These are phyloP conservation scores for Disparrhopalites patrizii DNA, from an alignment of 2,888 invertebrate genomes.

Conservation along the genomic window DNA sequence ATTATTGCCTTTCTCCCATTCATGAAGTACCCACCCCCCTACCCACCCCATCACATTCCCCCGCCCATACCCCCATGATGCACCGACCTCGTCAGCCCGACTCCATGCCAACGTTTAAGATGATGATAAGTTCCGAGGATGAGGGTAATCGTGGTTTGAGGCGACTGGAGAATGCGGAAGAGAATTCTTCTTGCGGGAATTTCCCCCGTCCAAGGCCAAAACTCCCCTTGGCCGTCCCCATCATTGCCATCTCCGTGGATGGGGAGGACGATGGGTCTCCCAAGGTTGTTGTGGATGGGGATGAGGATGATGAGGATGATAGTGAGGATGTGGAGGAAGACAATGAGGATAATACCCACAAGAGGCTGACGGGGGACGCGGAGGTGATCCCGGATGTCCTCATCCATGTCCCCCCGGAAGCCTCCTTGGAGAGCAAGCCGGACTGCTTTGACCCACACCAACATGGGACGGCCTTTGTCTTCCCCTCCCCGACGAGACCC, in stretches of 20 bases:
- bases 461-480: conserved; percentile 16
- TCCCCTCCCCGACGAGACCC: conserved; percentile 10
- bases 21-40: conserved; percentile 63
- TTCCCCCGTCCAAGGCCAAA: background rate
- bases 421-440: conserved; percentile 37
- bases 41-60: conserved; percentile 64
- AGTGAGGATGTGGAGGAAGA: conserved; percentile 53
- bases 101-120: conserved; percentile 39
- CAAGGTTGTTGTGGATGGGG: conserved; percentile 49
- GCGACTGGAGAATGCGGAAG: background rate
- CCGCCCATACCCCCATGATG: conserved; percentile 65
- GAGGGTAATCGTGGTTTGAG: conserved; percentile 25
- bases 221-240: conserved; percentile 31
- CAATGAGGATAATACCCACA: too few species aligned
- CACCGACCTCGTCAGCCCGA: conserved; percentile 45
- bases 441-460: conserved; percentile 18
- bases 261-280: conserved; percentile 53
- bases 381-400: conserved; percentile 48
- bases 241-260: conserved; percentile 50
- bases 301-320: conserved; percentile 16
- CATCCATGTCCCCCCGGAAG: conserved; percentile 47
- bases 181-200: background rate
- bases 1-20: conserved; percentile 72
- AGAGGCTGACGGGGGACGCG: conserved; percentile 53
- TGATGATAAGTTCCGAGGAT: conserved; percentile 44